phyloP scores from a whole-genome alignment of 2,113 vertebrate species.

The Glaucomys volans region DNA sequence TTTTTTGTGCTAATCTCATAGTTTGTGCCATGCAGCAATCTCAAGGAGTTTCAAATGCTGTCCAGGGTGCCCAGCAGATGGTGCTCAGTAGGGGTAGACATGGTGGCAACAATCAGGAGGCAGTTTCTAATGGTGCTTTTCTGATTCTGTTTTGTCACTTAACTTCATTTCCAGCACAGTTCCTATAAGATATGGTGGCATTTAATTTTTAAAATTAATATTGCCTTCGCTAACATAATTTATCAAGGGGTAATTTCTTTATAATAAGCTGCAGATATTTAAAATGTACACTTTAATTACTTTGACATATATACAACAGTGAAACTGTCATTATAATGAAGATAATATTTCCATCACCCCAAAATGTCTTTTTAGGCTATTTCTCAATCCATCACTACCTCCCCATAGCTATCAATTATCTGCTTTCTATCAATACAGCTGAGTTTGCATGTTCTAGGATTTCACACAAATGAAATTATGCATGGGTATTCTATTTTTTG shows the following conservation, averaged over 20 bases:
- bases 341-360: neutral
- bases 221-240: neutral
- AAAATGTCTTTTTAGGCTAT: neutral
- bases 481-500: neutral
- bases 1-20: neutral
- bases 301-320: neutral
- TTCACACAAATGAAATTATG: neutral
- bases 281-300: neutral
- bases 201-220: neutral
- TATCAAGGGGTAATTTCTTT: neutral
- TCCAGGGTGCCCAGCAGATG: too few species aligned
- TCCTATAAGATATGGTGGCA: neutral
- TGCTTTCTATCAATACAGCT: neutral
- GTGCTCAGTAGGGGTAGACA: neutral
- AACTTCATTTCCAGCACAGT: neutral
- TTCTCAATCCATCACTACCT: neutral
- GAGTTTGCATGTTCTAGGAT: conserved; percentile 10
- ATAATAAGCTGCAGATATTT: neutral
- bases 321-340: neutral
- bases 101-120: neutral
- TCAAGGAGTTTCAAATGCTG: neutral
- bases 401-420: neutral
- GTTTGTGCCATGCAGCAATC: neutral
- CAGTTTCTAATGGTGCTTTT: neutral
- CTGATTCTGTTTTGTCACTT: neutral